phyloP scores from a whole-genome alignment of 2,113 vertebrate genomes.

The Aleadryas rufinucha region DNA sequence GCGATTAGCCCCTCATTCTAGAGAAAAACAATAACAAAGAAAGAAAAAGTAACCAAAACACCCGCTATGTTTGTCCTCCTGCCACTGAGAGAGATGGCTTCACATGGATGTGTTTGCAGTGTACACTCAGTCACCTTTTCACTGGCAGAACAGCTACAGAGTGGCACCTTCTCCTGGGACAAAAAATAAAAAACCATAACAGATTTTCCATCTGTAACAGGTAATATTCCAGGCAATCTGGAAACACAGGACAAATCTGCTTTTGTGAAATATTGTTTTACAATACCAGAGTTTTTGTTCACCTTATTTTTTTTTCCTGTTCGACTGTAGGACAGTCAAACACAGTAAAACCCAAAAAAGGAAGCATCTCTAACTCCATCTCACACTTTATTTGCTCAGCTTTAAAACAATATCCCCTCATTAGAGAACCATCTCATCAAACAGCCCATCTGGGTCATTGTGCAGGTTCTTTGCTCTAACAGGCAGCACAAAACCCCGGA shows the following conservation, averaged over 20 bases:
- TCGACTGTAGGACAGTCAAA: neutral
- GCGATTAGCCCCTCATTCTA: neutral
- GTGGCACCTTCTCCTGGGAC: neutral
- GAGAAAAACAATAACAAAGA: neutral
- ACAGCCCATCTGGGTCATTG: slow-evolving; percentile 27
- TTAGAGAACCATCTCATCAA: slow-evolving; percentile 48
- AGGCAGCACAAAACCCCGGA: neutral
- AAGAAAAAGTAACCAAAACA: neutral
- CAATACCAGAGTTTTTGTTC: neutral
- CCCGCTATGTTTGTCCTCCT: neutral
- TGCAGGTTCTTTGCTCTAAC: slow-evolving; percentile 3
- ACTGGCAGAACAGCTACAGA: neutral
- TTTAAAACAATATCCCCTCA: slow-evolving; percentile 11
- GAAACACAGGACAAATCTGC: neutral
- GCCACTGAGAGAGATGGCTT: neutral
- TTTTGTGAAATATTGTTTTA: neutral
- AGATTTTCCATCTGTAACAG: neutral
- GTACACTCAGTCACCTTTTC: neutral
- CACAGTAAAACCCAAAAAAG: neutral
- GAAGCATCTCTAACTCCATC: neutral
- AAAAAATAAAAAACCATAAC: neutral
- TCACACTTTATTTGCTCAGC: neutral
- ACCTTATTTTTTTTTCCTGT: neutral
- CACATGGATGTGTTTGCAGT: neutral
- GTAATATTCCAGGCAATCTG: neutral